A percentile compares a stretch with the other conserved stretches of the same genome.
Evolutionary conservation across 1,140 invertebrate species (phyloP).

Genomic region (Chlorops oryzae): DNA sequence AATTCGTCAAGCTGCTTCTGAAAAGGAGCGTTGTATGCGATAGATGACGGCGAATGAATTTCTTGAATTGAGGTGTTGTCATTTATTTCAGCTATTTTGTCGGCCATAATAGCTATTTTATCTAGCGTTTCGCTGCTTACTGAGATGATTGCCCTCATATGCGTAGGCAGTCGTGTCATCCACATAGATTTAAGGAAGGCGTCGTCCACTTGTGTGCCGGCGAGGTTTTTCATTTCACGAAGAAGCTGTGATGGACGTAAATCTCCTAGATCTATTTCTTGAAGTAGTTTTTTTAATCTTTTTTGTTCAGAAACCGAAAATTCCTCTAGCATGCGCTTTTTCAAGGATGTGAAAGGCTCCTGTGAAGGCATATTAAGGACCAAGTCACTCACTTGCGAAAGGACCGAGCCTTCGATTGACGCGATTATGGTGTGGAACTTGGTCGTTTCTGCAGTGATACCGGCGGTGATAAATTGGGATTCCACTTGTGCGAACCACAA

Average conservation of each 20-base stretch:
- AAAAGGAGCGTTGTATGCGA: too few relatives aligned
- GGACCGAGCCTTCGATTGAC: constrained; percentile 1
- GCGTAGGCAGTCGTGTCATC: constrained; percentile 17
- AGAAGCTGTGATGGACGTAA: constrained; percentile 24
- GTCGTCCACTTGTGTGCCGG: constrained; percentile 1
- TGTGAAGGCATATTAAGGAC: constrained; percentile 15
- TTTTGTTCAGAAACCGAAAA: constrained; percentile 18
- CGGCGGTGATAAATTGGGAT: constrained; percentile 4
- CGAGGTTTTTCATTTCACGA: constrained; percentile 10
- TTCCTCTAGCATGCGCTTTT: not conserved
- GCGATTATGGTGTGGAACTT: constrained; percentile 6
- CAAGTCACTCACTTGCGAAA: constrained; percentile 10
- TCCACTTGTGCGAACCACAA: constrained; percentile 26
- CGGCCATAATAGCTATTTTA: too few relatives aligned
- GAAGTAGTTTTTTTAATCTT: constrained; percentile 21
- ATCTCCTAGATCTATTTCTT: constrained; percentile 24
- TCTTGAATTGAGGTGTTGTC: too few relatives aligned
- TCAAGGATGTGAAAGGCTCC: constrained; percentile 3
- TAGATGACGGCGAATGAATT: too few relatives aligned
- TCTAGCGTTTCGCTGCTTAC: too few relatives aligned
- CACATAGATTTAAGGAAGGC: constrained; percentile 19
- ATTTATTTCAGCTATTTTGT: too few relatives aligned
- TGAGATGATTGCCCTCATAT: too few relatives aligned
- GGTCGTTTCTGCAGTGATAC: not conserved
- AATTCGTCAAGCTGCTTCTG: too few relatives aligned